A percentile compares a stretch with the other conserved stretches of the same genome.
Evolutionary conservation across 1,140 invertebrate species (phyloP).

Genomic region (Calliopsis andreniformis): DNA sequence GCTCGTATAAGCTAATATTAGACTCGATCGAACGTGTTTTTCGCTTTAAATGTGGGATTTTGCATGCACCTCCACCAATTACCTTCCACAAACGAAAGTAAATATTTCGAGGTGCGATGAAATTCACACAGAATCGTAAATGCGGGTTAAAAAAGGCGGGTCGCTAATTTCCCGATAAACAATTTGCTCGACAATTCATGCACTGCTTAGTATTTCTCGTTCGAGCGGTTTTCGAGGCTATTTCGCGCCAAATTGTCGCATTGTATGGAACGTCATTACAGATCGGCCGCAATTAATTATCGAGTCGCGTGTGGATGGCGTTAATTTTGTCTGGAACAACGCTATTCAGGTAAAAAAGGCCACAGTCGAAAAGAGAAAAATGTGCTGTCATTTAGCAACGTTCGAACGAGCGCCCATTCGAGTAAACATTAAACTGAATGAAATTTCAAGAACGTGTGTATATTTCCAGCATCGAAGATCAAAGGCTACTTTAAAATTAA

Average conservation of each 20-base stretch:
- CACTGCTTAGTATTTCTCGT: not conserved
- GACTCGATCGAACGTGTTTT: not conserved
- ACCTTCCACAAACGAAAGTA: not conserved
- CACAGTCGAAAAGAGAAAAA: not conserved
- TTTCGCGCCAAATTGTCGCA: not conserved
- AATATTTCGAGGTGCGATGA: slow-evolving; percentile 12
- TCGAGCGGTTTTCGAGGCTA: not conserved
- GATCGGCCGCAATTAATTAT: slow-evolving; percentile 10
- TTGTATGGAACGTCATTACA: slow-evolving; percentile 2
- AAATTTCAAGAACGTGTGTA: too few relatives aligned
- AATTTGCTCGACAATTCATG: slow-evolving; percentile 12
- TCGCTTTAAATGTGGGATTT: too few relatives aligned
- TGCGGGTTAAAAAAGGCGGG: slow-evolving; percentile 14
- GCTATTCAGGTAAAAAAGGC: slow-evolving; percentile 2
- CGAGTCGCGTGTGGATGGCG: not conserved
- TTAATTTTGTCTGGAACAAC: not conserved
- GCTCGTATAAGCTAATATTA: not conserved
- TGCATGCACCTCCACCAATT: not conserved
- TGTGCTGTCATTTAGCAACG: not conserved
- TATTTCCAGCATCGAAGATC: too few relatives aligned
- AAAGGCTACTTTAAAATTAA: too few relatives aligned
- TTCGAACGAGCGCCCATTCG: not conserved
- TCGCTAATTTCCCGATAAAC: slow-evolving; percentile 27
- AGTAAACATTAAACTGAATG: not conserved
- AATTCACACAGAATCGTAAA: not conserved